Evolutionary conservation across 2,888 invertebrate genomes (phyloP), one percentile per base, ranked within the genome.

Genomic region (Axea sp.): DNA sequence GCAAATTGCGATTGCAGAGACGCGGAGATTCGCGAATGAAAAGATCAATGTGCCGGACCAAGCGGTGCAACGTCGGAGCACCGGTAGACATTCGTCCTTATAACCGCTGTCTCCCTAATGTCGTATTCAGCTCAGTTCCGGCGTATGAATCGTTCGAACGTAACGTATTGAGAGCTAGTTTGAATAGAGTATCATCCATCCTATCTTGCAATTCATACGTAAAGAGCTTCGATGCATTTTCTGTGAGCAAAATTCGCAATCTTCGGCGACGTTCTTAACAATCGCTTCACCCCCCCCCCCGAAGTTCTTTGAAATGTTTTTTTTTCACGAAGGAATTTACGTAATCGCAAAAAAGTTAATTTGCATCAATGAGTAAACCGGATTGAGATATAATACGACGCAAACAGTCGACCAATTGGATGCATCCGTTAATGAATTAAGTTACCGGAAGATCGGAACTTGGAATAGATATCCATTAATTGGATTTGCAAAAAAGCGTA

Each of bases 141-240:
- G 65, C 65, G 78, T 76, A 65, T 80, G 82, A 83, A 81, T 82
- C 81, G 81, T 79, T 80, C 76, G 79, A 81, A 81, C 76, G 79
- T 60, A 55, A 62, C 77, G 78, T 77, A 81, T 80, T 80, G 80
- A 80, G 77, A 79, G 72, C 71, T 75, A 74, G 73, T 69, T 75
- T 78, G 80, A 81, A 80, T 81, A 76, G 80, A 72, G 76, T 78
- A 79, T 64, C 62, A 57, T 80, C 80, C 80, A 78, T 82, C 78
- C 69, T 53, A 65, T 69, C 69, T 68, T 30, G 49, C 51, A 51
- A 59, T 68, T 68, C 49, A 49, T 49, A 41, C 69, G 24, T 43
- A 49, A 68, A 68, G 67, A 68, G 68, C 62, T 26, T 3, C 26
- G 53, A 3, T 45, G 47, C 60, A 55, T 47, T 60, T 47, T 55